phyloP scores from a whole-genome alignment of 2,113 vertebrate species.

The Pteruthius melanotis region DNA sequence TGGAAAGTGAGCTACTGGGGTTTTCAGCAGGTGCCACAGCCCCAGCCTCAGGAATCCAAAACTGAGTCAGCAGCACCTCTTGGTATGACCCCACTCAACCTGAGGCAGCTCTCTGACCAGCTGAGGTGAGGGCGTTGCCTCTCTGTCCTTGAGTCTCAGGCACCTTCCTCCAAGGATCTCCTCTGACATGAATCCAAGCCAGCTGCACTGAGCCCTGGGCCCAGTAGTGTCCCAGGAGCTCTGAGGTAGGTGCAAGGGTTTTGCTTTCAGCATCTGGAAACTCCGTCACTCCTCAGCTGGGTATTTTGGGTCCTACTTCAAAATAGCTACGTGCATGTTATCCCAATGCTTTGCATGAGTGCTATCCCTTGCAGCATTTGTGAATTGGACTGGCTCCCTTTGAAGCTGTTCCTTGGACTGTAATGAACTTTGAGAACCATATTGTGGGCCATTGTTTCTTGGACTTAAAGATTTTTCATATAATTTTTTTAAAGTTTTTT shows the following conservation, averaged over 20 bases:
- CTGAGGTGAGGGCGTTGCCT: not conserved
- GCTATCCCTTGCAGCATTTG: not conserved
- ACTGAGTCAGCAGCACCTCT: not conserved
- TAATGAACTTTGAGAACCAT: not conserved
- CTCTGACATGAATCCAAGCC: rapidly evolving
- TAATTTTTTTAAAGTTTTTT: not conserved
- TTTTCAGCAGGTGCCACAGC: not conserved
- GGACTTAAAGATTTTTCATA: not conserved
- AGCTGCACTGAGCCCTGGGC: not conserved
- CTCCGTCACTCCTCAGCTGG: not conserved
- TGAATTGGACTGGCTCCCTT: not conserved
- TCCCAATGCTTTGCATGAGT: not conserved
- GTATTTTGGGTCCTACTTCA: not conserved
- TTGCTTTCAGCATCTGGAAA: not conserved
- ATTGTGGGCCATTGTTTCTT: not conserved
- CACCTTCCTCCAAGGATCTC: not conserved
- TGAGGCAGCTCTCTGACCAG: rapidly evolving
- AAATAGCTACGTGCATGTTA: not conserved
- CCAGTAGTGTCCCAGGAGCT: not conserved
- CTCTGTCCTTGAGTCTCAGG: not conserved
- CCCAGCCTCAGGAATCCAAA: not conserved
- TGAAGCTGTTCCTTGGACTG: not conserved
- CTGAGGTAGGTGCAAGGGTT: not conserved
- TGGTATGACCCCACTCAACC: not conserved
- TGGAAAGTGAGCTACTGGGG: not conserved